Percentiles rank a stretch among this genome's conserved stretches.
Evolutionary conservation across 1,140 invertebrate species (phyloP).

Genomic region (Leucophenga varia): DNA sequence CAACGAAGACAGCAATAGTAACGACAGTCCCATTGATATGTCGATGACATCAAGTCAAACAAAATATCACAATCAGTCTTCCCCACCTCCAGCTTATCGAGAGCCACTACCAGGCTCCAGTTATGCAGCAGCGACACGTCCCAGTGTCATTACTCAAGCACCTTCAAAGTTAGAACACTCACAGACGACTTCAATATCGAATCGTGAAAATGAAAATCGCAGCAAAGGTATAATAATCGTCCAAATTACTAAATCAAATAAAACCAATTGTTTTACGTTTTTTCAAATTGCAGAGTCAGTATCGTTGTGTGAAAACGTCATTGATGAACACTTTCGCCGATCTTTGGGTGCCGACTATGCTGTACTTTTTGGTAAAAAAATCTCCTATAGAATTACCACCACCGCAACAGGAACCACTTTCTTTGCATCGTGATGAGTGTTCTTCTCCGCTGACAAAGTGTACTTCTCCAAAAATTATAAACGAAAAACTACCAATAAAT

Average conservation of each 20-base stretch:
- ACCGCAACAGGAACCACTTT: constrained; percentile 35
- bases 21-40: constrained; percentile 57
- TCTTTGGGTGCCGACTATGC: constrained; percentile 89
- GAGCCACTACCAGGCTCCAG: constrained; percentile 45
- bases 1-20: constrained; percentile 18
- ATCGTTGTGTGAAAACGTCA: constrained; percentile 81
- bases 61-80: constrained; percentile 44
- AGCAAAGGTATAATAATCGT: constrained; percentile 27
- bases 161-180: constrained; percentile 43
- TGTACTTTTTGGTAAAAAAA: constrained; percentile 69
- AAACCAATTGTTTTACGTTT: not conserved
- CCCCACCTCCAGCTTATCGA: constrained; percentile 52
- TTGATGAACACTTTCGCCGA: constrained; percentile 93
- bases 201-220: constrained; percentile 37
- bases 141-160: constrained; percentile 57
- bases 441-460: too few species aligned
- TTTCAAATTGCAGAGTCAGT: constrained; percentile 60
- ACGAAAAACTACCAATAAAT: too few species aligned
- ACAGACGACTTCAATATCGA: constrained; percentile 18
- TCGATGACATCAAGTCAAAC: constrained; percentile 47
- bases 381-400: constrained; percentile 38
- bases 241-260: too few species aligned
- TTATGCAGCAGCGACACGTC: constrained; percentile 38
- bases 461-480: too few species aligned
- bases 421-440: constrained; percentile 20